A percentile compares a stretch with the other conserved stretches of the same genome.
phyloP scores from a whole-genome alignment of 2,888 invertebrate genomes.

The Nomada ferruginata region DNA sequence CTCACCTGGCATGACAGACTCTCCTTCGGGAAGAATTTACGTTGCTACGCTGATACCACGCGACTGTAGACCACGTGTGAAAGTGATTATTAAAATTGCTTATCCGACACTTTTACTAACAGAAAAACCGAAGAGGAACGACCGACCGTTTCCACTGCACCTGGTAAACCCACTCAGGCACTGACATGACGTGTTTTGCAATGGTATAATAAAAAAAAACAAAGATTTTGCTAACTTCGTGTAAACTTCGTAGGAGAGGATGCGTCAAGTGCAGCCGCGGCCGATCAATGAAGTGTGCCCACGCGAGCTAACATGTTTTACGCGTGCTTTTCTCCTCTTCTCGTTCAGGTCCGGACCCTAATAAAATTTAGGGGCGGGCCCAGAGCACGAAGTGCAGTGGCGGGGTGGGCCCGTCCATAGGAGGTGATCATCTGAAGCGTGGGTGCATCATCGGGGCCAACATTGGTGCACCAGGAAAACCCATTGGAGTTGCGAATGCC shows the following conservation, averaged over 20 bases:
- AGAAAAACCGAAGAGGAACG: constrained; percentile 29
- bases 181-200: constrained; percentile 63
- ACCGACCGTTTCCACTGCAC: constrained; percentile 66
- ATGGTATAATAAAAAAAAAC: constrained; percentile 66
- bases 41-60: constrained; percentile 30
- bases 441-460: constrained; percentile 91
- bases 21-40: constrained; percentile 33
- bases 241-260: constrained; percentile 77
- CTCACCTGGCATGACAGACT: constrained; percentile 46
- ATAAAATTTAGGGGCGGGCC: constrained; percentile 84
- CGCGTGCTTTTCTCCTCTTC: constrained; percentile 58
- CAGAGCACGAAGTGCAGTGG: constrained; percentile 86
- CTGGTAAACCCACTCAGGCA: constrained; percentile 69
- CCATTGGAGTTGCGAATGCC: constrained; percentile 85
- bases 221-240: constrained; percentile 81
- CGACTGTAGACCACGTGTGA: constrained; percentile 9
- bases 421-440: constrained; percentile 93
- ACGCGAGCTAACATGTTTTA: constrained; percentile 58
- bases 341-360: constrained; percentile 68
- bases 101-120: constrained; percentile 22
- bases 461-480: constrained; percentile 85
- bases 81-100: constrained; percentile 9
- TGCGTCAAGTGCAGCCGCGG: constrained; percentile 70
- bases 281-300: constrained; percentile 64
- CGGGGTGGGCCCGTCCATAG: constrained; percentile 85